Conservation (phyloP, 1,140 invertebrate species). For the Euura lappo region DNA sequence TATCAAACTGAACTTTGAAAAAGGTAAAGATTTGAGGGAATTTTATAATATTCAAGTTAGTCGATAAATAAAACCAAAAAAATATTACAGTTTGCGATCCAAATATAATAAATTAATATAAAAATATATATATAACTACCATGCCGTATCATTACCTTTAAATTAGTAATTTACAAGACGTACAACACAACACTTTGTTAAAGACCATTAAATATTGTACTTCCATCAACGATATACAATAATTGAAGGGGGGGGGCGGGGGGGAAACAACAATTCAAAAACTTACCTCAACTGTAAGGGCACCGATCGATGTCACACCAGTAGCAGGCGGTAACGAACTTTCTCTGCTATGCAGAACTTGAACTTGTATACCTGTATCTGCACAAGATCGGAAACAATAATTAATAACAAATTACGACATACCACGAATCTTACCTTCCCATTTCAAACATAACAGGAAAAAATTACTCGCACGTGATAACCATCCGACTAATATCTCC, state of each 20-base stretch:
- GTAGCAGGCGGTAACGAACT: slow-evolving; percentile 50
- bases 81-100: neutral
- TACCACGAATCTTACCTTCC: too few relatives aligned
- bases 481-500: too few relatives aligned
- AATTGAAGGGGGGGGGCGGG: neutral
- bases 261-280: neutral
- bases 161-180: slow-evolving; percentile 14
- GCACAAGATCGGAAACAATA: neutral
- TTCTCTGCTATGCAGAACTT: slow-evolving; percentile 52
- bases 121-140: neutral
- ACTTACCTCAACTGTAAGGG: slow-evolving; percentile 42
- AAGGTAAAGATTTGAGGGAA: neutral
- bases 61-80: neutral
- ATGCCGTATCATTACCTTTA: slow-evolving; percentile 1
- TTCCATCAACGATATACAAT: neutral
- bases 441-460: too few relatives aligned
- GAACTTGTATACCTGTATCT: slow-evolving; percentile 23
- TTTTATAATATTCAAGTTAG: neutral
- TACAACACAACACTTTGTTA: slow-evolving; percentile 14
- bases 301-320: slow-evolving; percentile 27
- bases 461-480: too few relatives aligned
- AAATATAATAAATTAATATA: neutral
- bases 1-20: too few relatives aligned
- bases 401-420: too few relatives aligned
- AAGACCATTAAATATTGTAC: slow-evolving; percentile 3